A percentile compares a stretch with the other conserved stretches of the same genome.
phyloP scores from a whole-genome alignment of 30 jellyfish, hydroid and myxozoan species.

The Cassiopea xamachana region DNA sequence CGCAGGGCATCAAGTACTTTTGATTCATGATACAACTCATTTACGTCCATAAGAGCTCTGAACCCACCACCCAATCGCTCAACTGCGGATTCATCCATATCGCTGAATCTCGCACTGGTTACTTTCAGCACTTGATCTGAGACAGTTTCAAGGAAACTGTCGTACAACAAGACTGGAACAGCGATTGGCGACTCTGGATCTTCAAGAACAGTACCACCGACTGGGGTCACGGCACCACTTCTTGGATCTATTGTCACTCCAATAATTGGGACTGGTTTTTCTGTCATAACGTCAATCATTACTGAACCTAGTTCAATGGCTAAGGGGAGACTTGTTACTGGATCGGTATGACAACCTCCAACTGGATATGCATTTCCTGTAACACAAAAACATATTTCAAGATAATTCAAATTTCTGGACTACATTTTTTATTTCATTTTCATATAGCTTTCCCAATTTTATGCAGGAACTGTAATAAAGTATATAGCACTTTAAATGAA shows the following conservation, averaged over 20 bases:
- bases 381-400: neutral
- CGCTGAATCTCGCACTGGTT: slow-evolving; percentile 88
- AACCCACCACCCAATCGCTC: slow-evolving; percentile 91
- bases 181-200: slow-evolving; percentile 74
- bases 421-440: no score
- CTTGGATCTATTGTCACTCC: slow-evolving; percentile 84
- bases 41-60: slow-evolving; percentile 92
- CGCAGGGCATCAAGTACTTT: slow-evolving; percentile 80
- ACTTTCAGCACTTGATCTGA: slow-evolving; percentile 81
- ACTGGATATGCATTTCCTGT: slow-evolving; percentile 96
- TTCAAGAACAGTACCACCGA: slow-evolving; percentile 84
- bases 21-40: slow-evolving; percentile 91
- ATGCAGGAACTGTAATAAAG: no score
- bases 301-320: slow-evolving; percentile 90
- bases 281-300: slow-evolving; percentile 52
- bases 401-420: neutral
- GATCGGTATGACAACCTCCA: slow-evolving; percentile 93
- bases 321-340: slow-evolving; percentile 83
- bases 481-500: no score
- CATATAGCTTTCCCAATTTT: no score
- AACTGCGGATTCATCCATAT: slow-evolving; percentile 44
- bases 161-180: slow-evolving; percentile 80
- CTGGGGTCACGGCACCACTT: slow-evolving; percentile 88
- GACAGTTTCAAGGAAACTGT: slow-evolving; percentile 69
- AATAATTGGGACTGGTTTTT: slow-evolving; percentile 77